These are phyloP conservation scores for Sebastes trivittatus DNA, from an alignment of 2,797 vertebrate genomes.

Conservation along the genomic window DNA sequence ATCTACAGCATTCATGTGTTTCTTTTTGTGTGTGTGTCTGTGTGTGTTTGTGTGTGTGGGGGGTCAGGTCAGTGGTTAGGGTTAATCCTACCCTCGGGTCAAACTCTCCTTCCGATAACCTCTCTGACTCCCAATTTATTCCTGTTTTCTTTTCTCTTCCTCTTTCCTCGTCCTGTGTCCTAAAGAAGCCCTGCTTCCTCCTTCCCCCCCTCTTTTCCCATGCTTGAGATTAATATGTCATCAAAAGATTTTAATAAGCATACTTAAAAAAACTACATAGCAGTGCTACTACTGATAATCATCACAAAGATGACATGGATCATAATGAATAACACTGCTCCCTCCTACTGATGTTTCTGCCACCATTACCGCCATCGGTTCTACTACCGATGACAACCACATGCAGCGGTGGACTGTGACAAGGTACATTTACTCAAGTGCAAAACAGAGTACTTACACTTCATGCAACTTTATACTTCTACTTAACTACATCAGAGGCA, in stretches of 20 bases:
- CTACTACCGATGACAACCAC: accelerated
- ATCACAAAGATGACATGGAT: background rate
- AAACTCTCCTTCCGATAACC: slow-evolving; percentile 40
- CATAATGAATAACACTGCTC: background rate
- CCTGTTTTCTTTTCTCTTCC: slow-evolving; percentile 7
- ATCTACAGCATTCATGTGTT: background rate
- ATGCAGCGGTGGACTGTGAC: too few species aligned
- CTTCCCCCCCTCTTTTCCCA: slow-evolving; percentile 4
- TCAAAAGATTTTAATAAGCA: background rate
- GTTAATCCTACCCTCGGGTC: slow-evolving; percentile 44
- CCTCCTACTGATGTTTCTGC: background rate
- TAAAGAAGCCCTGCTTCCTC: background rate
- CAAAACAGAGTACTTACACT: too few species aligned
- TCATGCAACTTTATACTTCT: too few species aligned
- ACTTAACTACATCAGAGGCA: too few species aligned
- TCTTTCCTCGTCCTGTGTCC: background rate
- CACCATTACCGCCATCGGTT: background rate
- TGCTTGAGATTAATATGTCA: background rate
- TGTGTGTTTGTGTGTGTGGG: background rate
- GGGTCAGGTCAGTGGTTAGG: slow-evolving; percentile 10
- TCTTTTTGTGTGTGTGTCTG: background rate
- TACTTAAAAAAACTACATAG: background rate
- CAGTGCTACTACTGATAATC: background rate
- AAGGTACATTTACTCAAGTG: too few species aligned
- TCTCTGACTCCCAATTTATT: slow-evolving; percentile 22